Conservation (phyloP, 2,888 invertebrate genomes). For the Cephus nigrinus region DNA sequence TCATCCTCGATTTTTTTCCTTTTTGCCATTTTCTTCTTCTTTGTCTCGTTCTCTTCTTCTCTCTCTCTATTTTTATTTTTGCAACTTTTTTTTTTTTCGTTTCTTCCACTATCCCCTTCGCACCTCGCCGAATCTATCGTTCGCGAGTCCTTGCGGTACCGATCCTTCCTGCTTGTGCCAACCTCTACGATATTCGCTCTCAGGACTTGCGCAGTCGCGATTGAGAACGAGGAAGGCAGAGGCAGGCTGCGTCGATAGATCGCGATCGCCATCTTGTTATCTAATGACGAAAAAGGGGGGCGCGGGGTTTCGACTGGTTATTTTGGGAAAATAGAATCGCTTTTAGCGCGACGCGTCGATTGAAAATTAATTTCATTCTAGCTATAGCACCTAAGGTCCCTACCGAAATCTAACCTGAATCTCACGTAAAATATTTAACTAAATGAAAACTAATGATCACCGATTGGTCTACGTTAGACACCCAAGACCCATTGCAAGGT, state of each 20-base stretch:
- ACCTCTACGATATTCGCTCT: neutral
- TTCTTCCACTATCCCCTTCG: slow-evolving; percentile 12
- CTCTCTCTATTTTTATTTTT: slow-evolving; percentile 1
- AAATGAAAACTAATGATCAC: slow-evolving; percentile 27
- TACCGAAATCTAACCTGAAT: neutral
- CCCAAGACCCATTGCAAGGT: slow-evolving; percentile 34
- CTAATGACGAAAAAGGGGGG: neutral
- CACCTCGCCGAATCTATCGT: neutral
- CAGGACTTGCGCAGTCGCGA: neutral
- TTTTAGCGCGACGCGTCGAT: neutral
- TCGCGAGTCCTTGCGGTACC: neutral
- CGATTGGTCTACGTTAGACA: slow-evolving; percentile 31
- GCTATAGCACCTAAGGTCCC: slow-evolving; percentile 38
- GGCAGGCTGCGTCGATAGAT: neutral
- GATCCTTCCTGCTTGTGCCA: neutral
- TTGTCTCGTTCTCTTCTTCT: neutral
- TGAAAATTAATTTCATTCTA: slow-evolving; percentile 28
- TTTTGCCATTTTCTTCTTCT: slow-evolving; percentile 6
- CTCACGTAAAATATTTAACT: neutral
- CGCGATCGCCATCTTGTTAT: neutral
- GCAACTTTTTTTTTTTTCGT: neutral
- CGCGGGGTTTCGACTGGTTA: neutral
- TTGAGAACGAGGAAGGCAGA: neutral
- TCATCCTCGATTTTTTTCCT: slow-evolving; percentile 4
- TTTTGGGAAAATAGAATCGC: neutral